phyloP scores from a whole-genome alignment of 2,888 invertebrate genomes.

The Drosophila heteroneura region DNA sequence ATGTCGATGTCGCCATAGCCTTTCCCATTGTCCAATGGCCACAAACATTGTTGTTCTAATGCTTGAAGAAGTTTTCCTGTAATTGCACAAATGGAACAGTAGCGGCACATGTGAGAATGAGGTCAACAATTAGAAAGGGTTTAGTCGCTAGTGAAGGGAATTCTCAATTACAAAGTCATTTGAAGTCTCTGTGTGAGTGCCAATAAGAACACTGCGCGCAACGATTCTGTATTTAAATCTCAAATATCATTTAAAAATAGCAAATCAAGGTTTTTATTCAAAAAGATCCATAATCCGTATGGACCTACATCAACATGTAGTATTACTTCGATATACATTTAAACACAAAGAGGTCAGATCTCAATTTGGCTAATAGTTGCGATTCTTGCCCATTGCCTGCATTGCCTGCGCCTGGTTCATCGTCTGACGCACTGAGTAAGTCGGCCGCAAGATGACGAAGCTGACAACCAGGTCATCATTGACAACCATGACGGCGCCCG shows the following conservation, averaged over 20 bases:
- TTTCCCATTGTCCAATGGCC: conserved; percentile 37
- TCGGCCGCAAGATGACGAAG: conserved; percentile 96
- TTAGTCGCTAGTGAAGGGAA: conserved; percentile 19
- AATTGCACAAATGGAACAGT: conserved; percentile 70
- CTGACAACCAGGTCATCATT: conserved; percentile 99
- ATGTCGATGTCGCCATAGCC: conserved; percentile 42
- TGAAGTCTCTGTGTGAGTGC: not conserved
- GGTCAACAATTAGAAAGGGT: conserved; percentile 49
- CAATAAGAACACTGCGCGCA: not conserved
- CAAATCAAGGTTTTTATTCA: not conserved
- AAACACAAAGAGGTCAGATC: not conserved
- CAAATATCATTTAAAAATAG: not conserved
- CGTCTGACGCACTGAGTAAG: conserved; percentile 7
- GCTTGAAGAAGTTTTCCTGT: conserved; percentile 57
- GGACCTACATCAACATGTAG: not conserved
- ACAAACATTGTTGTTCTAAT: conserved; percentile 61
- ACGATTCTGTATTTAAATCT: not conserved
- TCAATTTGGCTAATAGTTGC: conserved; percentile 40
- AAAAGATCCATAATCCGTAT: not conserved
- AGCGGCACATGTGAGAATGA: conserved; percentile 61
- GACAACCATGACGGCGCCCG: conserved; percentile 98
- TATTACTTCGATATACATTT: not conserved
- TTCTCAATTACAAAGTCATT: not conserved
- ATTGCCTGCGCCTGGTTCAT: conserved; percentile 5
- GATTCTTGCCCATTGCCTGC: conserved; percentile 42